Percentiles rank a stretch among this genome's conserved stretches.
phyloP scores from a whole-genome alignment of 2,888 invertebrate genomes.

The Theretra japonica region DNA sequence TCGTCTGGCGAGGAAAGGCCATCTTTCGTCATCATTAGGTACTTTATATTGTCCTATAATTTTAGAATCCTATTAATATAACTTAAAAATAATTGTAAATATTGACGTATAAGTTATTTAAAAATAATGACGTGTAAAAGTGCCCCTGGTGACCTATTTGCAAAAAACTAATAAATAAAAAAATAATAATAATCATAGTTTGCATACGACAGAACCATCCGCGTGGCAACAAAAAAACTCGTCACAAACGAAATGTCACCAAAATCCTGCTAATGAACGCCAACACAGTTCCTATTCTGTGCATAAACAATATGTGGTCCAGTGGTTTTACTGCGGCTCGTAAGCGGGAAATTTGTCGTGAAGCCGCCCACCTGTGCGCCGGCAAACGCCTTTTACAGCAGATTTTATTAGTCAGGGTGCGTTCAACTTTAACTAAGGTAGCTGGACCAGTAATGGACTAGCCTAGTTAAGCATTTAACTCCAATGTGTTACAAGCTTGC shows the following conservation, averaged over 20 bases:
- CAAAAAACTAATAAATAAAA: too few relatives aligned
- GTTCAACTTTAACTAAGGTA: constrained; percentile 27
- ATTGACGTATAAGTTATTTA: too few relatives aligned
- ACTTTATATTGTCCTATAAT: too few relatives aligned
- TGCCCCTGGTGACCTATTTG: too few relatives aligned
- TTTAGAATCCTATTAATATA: too few relatives aligned
- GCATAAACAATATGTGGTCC: not conserved
- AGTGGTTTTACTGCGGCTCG: constrained; percentile 9
- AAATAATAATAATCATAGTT: too few relatives aligned
- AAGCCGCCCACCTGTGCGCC: constrained; percentile 5
- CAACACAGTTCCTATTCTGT: not conserved
- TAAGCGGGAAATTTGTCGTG: constrained; percentile 18
- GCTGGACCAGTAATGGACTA: not conserved
- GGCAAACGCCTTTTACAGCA: constrained; percentile 9
- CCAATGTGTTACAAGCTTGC: too few relatives aligned
- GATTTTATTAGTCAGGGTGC: constrained; percentile 26
- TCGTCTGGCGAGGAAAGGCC: too few relatives aligned
- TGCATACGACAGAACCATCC: not conserved
- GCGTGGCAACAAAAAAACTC: not conserved
- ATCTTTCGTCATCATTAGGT: too few relatives aligned
- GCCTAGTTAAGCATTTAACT: not conserved
- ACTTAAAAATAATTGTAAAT: too few relatives aligned
- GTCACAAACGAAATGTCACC: not conserved
- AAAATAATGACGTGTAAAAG: too few relatives aligned
- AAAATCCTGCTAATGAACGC: constrained; percentile 12